These are phyloP conservation scores for Adelges cooleyi DNA, from an alignment of 1,140 invertebrate genomes.

Conservation along the genomic window DNA sequence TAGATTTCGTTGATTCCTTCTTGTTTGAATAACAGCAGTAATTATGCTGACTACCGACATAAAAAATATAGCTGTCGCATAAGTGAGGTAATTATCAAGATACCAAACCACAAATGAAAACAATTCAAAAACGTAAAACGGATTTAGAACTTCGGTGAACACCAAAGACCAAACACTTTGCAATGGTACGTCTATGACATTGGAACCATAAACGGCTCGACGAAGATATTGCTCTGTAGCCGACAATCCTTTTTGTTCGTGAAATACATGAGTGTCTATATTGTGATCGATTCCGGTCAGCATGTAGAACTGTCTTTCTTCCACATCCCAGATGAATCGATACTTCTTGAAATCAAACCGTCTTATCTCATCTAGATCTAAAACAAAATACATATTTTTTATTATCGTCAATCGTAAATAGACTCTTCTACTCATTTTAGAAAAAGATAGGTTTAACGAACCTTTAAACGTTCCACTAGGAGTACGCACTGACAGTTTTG, in stretches of 20 bases:
- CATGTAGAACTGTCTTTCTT: conserved; percentile 48
- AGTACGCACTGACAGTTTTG: conserved; percentile 17
- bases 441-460: neutral
- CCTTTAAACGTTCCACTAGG: conserved; percentile 19
- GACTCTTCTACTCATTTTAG: too few species aligned
- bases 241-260: conserved; percentile 47
- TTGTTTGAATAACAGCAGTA: conserved; percentile 70
- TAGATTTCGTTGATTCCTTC: conserved; percentile 63
- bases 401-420: too few species aligned
- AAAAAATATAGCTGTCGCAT: conserved; percentile 69
- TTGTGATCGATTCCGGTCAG: conserved; percentile 53
- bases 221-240: conserved; percentile 46
- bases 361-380: conserved; percentile 17
- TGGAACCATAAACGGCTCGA: conserved; percentile 62
- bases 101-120: conserved; percentile 74
- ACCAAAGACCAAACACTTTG: conserved; percentile 57
- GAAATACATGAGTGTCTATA: conserved; percentile 47
- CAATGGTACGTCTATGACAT: conserved; percentile 67
- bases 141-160: conserved; percentile 74
- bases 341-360: conserved; percentile 44
- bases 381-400: neutral
- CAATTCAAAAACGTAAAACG: conserved; percentile 92
- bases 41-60: conserved; percentile 78
- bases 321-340: conserved; percentile 54
- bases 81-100: conserved; percentile 70